These are phyloP conservation scores for Eubasilissa regina DNA, from an alignment of 1,140 invertebrate genomes.

Conservation along the genomic window DNA sequence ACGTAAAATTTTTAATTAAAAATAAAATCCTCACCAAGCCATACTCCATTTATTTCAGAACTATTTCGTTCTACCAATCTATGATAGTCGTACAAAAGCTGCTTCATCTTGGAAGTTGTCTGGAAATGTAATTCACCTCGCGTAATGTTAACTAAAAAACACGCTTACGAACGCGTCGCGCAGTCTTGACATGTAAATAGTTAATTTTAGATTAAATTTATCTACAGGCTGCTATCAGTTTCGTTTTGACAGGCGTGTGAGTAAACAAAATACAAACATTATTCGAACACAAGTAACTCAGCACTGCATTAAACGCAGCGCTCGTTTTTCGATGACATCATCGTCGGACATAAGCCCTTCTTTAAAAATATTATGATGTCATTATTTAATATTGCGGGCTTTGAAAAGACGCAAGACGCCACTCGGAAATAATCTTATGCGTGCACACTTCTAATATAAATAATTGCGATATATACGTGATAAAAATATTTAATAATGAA, in stretches of 20 bases:
- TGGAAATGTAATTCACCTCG: neutral
- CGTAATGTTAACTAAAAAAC: neutral
- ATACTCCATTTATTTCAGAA: slow-evolving; percentile 52
- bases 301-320: neutral
- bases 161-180: neutral
- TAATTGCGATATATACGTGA: too few relatives aligned
- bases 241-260: slow-evolving; percentile 1
- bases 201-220: slow-evolving; percentile 2
- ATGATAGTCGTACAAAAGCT: slow-evolving; percentile 43
- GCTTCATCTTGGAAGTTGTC: slow-evolving; percentile 8
- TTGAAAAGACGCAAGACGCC: too few relatives aligned
- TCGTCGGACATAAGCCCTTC: neutral
- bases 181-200: neutral
- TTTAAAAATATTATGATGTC: slow-evolving; percentile 28
- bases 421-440: too few relatives aligned
- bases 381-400: neutral
- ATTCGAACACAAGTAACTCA: slow-evolving; percentile 15
- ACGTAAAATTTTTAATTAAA: neutral
- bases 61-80: slow-evolving; percentile 43
- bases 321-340: slow-evolving; percentile 35
- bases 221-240: neutral
- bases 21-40: slow-evolving; percentile 47
- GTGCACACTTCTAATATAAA: too few relatives aligned
- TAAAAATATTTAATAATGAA: too few relatives aligned
- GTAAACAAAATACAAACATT: slow-evolving; percentile 22